Evolutionary conservation across 2,113 vertebrate genomes (phyloP).

Genomic region (Dromas ardeola): DNA sequence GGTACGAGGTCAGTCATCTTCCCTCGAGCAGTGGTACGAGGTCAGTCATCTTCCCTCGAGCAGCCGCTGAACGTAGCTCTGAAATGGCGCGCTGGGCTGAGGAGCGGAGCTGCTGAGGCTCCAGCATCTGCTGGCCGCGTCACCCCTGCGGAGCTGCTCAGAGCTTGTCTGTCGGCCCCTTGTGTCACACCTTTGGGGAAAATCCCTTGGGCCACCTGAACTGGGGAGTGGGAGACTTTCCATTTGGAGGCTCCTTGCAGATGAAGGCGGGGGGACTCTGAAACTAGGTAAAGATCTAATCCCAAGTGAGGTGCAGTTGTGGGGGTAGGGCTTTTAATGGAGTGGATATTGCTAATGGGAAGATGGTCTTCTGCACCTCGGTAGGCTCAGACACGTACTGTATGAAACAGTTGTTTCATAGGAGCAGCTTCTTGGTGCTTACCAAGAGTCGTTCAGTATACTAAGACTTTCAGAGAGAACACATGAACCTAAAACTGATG

Average conservation of each 20-base stretch:
- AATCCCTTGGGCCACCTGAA: neutral
- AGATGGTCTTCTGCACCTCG: neutral
- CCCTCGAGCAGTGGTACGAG: too few relatives aligned
- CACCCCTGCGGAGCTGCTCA: neutral
- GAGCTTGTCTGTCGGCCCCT: neutral
- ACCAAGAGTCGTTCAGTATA: neutral
- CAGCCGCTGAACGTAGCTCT: too few relatives aligned
- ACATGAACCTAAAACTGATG: neutral
- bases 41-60: fast-evolving
- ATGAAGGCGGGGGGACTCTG: too few relatives aligned
- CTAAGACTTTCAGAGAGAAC: neutral
- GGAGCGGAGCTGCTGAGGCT: neutral
- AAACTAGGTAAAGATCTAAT: neutral
- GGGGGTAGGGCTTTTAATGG: neutral
- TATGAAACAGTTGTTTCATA: neutral
- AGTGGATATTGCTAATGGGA: neutral
- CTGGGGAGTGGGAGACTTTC: neutral
- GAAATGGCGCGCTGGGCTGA: fast-evolving
- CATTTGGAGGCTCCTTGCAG: neutral
- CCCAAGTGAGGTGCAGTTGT: neutral
- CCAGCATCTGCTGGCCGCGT: neutral
- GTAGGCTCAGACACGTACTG: neutral
- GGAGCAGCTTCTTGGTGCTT: neutral
- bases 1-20: neutral
- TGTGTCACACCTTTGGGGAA: neutral